Conservation (phyloP, 2,113 vertebrate species). For the Tilapia sparmanii region DNA sequence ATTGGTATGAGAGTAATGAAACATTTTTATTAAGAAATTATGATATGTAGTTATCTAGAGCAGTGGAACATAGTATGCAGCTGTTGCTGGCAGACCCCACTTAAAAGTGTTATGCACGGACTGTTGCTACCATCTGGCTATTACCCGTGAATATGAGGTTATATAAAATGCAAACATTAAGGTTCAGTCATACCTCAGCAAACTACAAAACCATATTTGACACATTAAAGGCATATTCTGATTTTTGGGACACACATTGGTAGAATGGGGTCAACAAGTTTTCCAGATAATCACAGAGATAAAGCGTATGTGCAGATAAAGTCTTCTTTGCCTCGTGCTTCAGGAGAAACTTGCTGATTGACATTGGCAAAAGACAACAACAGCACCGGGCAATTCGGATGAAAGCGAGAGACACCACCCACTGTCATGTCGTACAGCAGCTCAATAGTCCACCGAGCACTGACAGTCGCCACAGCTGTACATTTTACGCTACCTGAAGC, state of each 20-base stretch:
- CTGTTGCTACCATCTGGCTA: conserved; percentile 53
- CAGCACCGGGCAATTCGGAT: conserved; percentile 42
- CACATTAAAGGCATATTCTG: background rate
- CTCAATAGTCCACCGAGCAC: conserved; percentile 76
- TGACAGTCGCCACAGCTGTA: conserved; percentile 79
- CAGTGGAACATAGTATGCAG: conserved; percentile 40
- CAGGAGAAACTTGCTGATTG: conserved; percentile 46
- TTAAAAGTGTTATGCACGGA: conserved; percentile 47
- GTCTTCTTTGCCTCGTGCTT: background rate
- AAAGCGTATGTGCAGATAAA: background rate
- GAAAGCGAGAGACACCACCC: conserved; percentile 68
- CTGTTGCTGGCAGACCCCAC: conserved; percentile 55
- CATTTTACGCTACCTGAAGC: conserved; percentile 83
- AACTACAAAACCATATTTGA: background rate
- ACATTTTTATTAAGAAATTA: conserved; percentile 48
- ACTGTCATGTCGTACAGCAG: conserved; percentile 77
- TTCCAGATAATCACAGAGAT: background rate
- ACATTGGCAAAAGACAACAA: conserved; percentile 46
- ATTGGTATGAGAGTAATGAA: conserved; percentile 6
- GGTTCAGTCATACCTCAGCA: background rate
- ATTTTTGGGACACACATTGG: background rate
- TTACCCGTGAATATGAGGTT: conserved; percentile 35
- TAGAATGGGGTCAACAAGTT: background rate
- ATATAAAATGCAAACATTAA: conserved; percentile 16
- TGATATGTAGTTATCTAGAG: conserved; percentile 40